Evolutionary conservation across 2,888 invertebrate genomes (phyloP).

Genomic region (Drosophila cracens): DNA sequence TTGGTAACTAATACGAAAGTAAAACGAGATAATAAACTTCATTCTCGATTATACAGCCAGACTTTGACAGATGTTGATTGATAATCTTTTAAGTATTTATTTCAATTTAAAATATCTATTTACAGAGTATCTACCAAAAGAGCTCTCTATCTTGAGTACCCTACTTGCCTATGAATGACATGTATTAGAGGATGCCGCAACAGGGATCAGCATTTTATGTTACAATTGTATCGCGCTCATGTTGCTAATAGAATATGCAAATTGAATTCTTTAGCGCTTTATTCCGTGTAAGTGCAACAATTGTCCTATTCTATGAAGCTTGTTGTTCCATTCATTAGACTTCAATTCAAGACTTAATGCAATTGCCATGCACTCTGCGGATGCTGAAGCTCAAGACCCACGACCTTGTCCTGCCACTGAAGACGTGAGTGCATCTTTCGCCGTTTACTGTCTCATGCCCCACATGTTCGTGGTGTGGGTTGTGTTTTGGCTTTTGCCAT

Average conservation of each 20-base stretch:
- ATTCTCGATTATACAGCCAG: background rate
- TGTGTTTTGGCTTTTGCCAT: conserved; percentile 21
- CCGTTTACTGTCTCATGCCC: conserved; percentile 13
- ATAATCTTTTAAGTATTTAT: background rate
- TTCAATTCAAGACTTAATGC: conserved; percentile 57
- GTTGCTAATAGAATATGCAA: conserved; percentile 28
- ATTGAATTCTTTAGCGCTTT: conserved; percentile 49
- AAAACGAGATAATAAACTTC: background rate
- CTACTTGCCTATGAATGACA: background rate
- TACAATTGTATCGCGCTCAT: background rate
- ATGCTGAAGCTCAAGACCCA: conserved; percentile 22
- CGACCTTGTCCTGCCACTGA: conserved; percentile 34
- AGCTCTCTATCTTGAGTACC: background rate
- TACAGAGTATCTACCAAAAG: background rate
- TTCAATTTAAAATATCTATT: background rate
- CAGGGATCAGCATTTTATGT: background rate
- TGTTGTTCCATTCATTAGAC: conserved; percentile 67
- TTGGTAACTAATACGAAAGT: background rate
- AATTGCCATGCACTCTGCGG: conserved; percentile 57
- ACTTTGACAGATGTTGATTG: background rate
- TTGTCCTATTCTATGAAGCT: conserved; percentile 42
- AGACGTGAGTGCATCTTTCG: conserved; percentile 33
- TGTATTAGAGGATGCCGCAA: background rate
- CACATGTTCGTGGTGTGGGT: conserved; percentile 9
- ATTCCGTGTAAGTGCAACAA: conserved; percentile 58